Base-by-base conservation (phyloP, 2,113 vertebrate genomes). In the Daboia siamensis region DNA sequence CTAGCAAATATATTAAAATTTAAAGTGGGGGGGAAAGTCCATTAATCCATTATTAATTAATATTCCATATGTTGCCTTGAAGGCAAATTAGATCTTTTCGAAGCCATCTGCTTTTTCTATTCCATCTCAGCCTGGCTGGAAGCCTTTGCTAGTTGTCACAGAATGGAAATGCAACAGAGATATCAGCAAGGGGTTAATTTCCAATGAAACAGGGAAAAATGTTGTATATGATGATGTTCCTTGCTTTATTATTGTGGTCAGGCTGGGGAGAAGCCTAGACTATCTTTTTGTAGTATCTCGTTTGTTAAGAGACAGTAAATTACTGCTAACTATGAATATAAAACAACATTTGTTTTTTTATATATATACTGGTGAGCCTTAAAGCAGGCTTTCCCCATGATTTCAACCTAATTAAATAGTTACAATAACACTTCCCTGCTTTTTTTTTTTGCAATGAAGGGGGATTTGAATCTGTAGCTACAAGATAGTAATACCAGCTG, bases 21-120 rank as follows among this genome's bases (percentile, higher is more conserved):
- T 92, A 52, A 95, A 94, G 61, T 55, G 91, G 90, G 57, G 87
- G 87, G 88, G 90, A 92, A 95, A 93, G 92, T 96, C 94, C 94
- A 96, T 97, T 96, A 97, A 97, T 97, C 94, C 94, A 96, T 97
- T 95, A 97, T 97, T 97, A 92, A 97, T 96, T 97, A 92, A 96
- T 96, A 95, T 95, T 96, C 95, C 94, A 29, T 95, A 85, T 94
- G 94, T 69, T 0, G 5, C 95, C 95, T 95, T 0, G 23, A 93
- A 96, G 95, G 93, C 95, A 64, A 74, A 74, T 90, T 15, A 80
- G 87, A 95, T 80, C 48, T 94, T 94, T 96, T 93, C 94, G 96
- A 94, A 96, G 94, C 96, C 96, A 95, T 96, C 97, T 96, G 95
- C 88, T 93, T 95, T 90, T 51, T 91, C 91, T 1, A 0, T 4